phyloP scores from a whole-genome alignment of 2,888 invertebrate species.

The Drosophila rellima region DNA sequence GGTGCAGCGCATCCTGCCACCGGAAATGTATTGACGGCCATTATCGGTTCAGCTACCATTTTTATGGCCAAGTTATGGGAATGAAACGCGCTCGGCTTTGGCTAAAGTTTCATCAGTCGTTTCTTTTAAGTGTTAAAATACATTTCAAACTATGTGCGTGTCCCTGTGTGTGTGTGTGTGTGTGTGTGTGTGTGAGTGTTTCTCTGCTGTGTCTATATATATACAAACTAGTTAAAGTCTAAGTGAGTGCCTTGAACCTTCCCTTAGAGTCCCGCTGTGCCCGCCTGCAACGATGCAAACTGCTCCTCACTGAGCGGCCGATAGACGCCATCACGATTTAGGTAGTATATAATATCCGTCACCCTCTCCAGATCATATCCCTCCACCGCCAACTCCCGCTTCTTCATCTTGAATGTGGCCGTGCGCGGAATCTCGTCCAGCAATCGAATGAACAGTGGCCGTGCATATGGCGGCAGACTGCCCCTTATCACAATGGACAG shows the following conservation, averaged over 20 bases:
- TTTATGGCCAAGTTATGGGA: constrained; percentile 71
- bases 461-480: constrained; percentile 93
- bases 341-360: constrained; percentile 91
- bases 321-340: constrained; percentile 87
- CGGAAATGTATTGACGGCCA: constrained; percentile 79
- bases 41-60: constrained; percentile 81
- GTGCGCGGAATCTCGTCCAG: constrained; percentile 92
- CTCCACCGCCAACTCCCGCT: constrained; percentile 93
- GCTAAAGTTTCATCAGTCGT: constrained; percentile 62
- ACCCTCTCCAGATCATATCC: constrained; percentile 92
- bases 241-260: not conserved
- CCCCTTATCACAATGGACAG: constrained; percentile 89
- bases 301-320: constrained; percentile 86
- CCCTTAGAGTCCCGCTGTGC: constrained; percentile 87
- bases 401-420: constrained; percentile 97
- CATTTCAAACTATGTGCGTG: constrained; percentile 29
- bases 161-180: not conserved
- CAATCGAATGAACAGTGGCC: constrained; percentile 95
- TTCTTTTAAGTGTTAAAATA: constrained; percentile 52
- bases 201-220: constrained; percentile 10
- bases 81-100: constrained; percentile 71
- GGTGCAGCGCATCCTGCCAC: constrained; percentile 5
- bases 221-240: constrained; percentile 27
- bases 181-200: not conserved
- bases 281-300: constrained; percentile 86